Evolutionary conservation across 2,113 vertebrate species (phyloP).

Genomic region (Vireo altiloquus): DNA sequence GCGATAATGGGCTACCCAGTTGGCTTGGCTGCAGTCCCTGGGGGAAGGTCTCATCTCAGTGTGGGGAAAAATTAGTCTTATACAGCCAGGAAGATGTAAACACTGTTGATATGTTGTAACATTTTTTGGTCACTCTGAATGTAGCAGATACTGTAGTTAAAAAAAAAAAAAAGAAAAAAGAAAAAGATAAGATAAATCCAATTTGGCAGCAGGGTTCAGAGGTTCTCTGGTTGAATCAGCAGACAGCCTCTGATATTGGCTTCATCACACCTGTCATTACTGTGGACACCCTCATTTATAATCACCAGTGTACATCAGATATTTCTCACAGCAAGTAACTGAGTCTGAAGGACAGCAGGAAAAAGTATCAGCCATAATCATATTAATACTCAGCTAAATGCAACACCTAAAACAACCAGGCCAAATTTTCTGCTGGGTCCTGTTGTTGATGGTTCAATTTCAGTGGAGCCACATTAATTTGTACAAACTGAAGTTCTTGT

Average conservation of each 20-base stretch:
- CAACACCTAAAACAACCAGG: neutral
- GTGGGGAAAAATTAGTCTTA: neutral
- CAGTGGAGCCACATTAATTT: neutral
- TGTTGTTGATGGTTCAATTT: neutral
- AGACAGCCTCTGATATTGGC: neutral
- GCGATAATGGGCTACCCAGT: neutral
- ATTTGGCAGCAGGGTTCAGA: neutral
- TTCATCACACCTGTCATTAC: neutral
- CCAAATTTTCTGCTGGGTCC: neutral
- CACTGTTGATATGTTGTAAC: neutral
- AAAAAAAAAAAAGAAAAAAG: neutral
- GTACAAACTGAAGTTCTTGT: neutral
- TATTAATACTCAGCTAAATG: neutral
- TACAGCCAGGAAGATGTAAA: neutral
- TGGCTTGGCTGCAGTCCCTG: rapidly evolving
- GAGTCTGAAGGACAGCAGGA: neutral
- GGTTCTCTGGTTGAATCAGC: neutral
- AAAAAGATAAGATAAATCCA: neutral
- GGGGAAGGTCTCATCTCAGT: neutral
- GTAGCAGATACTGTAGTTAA: neutral
- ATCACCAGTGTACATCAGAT: neutral
- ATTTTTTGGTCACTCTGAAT: neutral
- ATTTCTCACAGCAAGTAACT: neutral
- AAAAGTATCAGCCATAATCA: neutral
- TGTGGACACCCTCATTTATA: neutral